Conservation (phyloP, 1,140 invertebrate species). For the Procambarus clarkii region DNA sequence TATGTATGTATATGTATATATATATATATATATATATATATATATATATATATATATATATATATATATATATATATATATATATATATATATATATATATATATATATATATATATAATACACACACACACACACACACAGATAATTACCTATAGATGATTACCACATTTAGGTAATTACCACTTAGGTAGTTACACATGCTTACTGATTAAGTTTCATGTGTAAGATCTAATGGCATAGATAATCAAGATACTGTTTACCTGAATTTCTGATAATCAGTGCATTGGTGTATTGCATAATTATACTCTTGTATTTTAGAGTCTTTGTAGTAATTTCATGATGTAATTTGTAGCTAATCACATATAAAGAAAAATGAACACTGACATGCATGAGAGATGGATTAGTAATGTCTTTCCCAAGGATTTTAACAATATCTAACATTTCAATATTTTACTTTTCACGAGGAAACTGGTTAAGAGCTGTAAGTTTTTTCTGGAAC, state of each 20-base stretch:
- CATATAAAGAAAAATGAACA: background rate
- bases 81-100: too few species aligned
- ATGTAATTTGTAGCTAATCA: background rate
- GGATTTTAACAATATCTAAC: slow-evolving; percentile 31
- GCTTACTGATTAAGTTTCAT: background rate
- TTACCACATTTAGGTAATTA: background rate
- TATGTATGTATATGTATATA: too few species aligned
- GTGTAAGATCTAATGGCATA: background rate
- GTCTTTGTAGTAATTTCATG: background rate
- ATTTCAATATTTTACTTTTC: slow-evolving; percentile 52
- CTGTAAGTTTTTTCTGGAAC: slow-evolving; percentile 58
- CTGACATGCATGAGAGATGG: slow-evolving; percentile 18
- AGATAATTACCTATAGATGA: background rate
- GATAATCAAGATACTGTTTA: background rate
- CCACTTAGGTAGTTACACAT: too few species aligned
- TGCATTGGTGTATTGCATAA: slow-evolving; percentile 4
- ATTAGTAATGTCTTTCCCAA: slow-evolving; percentile 22
- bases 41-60: background rate
- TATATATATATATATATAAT: too few species aligned
- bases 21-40: background rate
- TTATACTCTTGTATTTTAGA: background rate
- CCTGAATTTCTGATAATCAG: background rate
- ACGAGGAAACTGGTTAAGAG: slow-evolving; percentile 67
- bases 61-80: too few species aligned
- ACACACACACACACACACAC: background rate